Evolutionary conservation across 2,797 vertebrate species (phyloP), one percentile per base, ranked within the genome.

Genomic region (Sebastes trivittatus): DNA sequence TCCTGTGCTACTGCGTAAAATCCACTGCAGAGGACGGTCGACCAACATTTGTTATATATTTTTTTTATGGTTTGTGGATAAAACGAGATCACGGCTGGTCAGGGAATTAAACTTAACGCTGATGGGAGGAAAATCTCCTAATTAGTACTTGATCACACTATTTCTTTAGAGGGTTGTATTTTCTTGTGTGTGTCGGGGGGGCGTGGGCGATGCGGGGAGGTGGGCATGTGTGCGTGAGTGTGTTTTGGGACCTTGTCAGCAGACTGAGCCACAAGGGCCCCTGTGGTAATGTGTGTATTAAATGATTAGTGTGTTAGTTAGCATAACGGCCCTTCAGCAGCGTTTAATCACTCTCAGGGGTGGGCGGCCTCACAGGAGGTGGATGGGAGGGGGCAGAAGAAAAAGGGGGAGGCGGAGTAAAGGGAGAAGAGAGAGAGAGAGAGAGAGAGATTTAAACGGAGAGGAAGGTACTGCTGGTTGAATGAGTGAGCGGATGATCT

Each of bases 241-340:
- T 92, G 93, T 94, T 95, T 93, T 94, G 94, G 94, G 94, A 94
- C 94, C 93, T 93, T 93, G 94, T 94, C 93, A 93, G 94, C 91
- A 93, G 81, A 93, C 93, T 92, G 91, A 92, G 94, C 94, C 92
- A 92, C 90, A 89, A 92, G 92, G 94, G 94, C 93, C 94, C 94
- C 94, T 89, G 93, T 93, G 93, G 94, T 95, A 95, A 95, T 95
- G 94, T 95, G 94, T 95, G 94, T 95, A 95, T 95, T 95, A 95
- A 95, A 95, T 95, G 94, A 95, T 95, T 95, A 95, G 94, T 94
- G 93, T 92, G 94, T 95, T 95, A 95, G 94, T 95, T 95, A 95
- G 95, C 93, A 94, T 94, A 95, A 94, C 93, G 88, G 92, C 92
- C 94, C 93, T 94, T 94, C 93, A 93, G 94, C 93, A 92, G 92